Percentiles rank a stretch among this genome's conserved stretches.
phyloP scores from a whole-genome alignment of 2,113 vertebrate genomes.

The Sinocyclocheilus rhinocerous region DNA sequence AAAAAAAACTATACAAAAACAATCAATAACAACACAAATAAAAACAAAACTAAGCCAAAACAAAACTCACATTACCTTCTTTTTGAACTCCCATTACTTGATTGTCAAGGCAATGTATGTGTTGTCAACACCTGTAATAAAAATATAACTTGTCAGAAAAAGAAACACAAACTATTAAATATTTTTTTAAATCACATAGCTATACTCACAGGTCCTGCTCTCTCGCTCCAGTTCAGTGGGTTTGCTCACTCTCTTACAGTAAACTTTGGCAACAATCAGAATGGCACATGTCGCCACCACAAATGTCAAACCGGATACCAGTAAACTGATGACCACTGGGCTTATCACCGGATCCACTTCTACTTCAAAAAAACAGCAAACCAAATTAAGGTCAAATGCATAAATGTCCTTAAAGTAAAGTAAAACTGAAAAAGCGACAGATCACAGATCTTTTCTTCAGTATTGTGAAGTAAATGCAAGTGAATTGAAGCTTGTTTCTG shows the following conservation, averaged over 20 bases:
- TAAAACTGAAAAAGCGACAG: too few relatives aligned
- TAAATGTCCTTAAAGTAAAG: too few relatives aligned
- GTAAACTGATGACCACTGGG: conserved; percentile 75
- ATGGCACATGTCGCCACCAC: conserved; percentile 69
- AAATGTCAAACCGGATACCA: conserved; percentile 74
- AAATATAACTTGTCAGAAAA: too few relatives aligned
- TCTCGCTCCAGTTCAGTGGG: conserved; percentile 75
- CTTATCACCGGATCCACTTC: conserved; percentile 75
- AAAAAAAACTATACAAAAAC: not conserved
- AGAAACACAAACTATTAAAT: too few relatives aligned
- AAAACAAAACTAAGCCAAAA: too few relatives aligned
- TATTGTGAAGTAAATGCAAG: too few relatives aligned
- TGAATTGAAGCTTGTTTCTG: too few relatives aligned
- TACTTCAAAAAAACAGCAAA: conserved; percentile 24
- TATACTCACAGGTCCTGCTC: conserved; percentile 71
- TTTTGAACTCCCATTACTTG: conserved; percentile 60
- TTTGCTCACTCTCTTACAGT: conserved; percentile 67
- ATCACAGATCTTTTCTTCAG: too few relatives aligned
- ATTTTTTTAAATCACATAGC: too few relatives aligned
- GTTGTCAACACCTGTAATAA: conserved; percentile 69
- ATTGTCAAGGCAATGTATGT: conserved; percentile 77
- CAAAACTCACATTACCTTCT: not conserved
- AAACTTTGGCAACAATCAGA: conserved; percentile 63
- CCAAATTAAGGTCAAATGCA: too few relatives aligned
- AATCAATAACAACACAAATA: not conserved